phyloP scores from a whole-genome alignment of 2,888 invertebrate genomes.

The Protonemura montana region DNA sequence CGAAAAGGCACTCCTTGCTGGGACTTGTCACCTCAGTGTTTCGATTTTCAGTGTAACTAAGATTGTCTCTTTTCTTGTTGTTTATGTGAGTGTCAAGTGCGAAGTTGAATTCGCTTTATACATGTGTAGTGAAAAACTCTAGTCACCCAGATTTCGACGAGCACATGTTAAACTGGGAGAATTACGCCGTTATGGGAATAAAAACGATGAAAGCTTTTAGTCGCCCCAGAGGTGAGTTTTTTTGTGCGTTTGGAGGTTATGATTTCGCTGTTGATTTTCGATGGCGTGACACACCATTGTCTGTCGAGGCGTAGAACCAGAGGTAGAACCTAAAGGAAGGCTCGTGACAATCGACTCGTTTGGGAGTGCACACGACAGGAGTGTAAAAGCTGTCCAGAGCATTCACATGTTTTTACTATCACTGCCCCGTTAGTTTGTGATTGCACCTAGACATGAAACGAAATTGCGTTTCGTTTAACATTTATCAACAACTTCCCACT shows the following conservation, averaged over 20 bases:
- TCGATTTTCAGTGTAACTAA: constrained; percentile 3
- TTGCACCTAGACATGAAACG: neutral
- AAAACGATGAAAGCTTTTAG: constrained; percentile 87
- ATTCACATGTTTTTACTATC: neutral
- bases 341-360: neutral
- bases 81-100: neutral
- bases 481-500: neutral
- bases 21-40: constrained; percentile 9
- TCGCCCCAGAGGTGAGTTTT: constrained; percentile 81
- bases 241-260: neutral
- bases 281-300: neutral
- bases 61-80: neutral
- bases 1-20: neutral
- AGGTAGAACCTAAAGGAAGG: neutral
- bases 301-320: neutral
- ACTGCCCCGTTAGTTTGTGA: neutral
- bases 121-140: constrained; percentile 36
- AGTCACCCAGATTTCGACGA: constrained; percentile 25
- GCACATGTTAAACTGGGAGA: constrained; percentile 51
- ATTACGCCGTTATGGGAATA: constrained; percentile 79
- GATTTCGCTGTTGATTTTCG: neutral
- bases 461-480: neutral
- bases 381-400: neutral
- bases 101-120: constrained; percentile 13
- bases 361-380: neutral